These are phyloP conservation scores for Drosophila equinoxialis DNA, from an alignment of 1,140 invertebrate genomes.

Conservation along the genomic window DNA sequence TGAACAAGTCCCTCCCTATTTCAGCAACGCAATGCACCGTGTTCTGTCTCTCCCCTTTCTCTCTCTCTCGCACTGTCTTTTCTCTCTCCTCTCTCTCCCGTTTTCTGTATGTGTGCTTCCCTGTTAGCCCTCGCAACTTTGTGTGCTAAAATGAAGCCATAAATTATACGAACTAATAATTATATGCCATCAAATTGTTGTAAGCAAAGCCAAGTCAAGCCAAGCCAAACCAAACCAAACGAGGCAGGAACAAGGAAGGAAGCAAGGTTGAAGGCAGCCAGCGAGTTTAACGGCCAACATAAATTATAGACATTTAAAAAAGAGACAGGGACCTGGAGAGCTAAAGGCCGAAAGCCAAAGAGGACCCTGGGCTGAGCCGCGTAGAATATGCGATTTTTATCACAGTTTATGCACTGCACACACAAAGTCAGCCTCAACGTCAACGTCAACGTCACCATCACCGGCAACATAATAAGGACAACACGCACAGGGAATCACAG, in stretches of 20 bases:
- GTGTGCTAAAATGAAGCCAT: slow-evolving; percentile 72
- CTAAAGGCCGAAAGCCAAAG: not conserved
- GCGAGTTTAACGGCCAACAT: slow-evolving; percentile 73
- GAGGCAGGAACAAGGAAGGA: slow-evolving; percentile 25
- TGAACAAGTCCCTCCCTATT: not conserved
- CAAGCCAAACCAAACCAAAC: slow-evolving; percentile 15
- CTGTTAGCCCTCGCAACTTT: slow-evolving; percentile 53
- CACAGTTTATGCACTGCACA: slow-evolving; percentile 79
- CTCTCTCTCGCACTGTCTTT: not conserved
- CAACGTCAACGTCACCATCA: slow-evolving; percentile 2
- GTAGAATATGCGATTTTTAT: slow-evolving; percentile 77
- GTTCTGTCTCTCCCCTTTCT: not conserved
- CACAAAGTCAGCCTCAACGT: slow-evolving; percentile 52
- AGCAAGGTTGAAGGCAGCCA: slow-evolving; percentile 47
- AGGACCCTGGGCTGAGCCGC: slow-evolving; percentile 38
- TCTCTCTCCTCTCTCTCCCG: not conserved
- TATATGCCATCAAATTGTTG: slow-evolving; percentile 79
- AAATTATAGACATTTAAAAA: slow-evolving; percentile 77
- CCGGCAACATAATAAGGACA: slow-evolving; percentile 78
- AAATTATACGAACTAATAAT: slow-evolving; percentile 81
- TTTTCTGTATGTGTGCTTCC: not conserved
- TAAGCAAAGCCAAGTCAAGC: slow-evolving; percentile 51
- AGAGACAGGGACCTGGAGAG: slow-evolving; percentile 21
- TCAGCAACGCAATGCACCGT: too few species aligned
- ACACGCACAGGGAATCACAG: slow-evolving; percentile 55